Evolutionary conservation across 2,797 vertebrate genomes (phyloP), one percentile per base, ranked within the genome.

Genomic region (Taenioides sp.): DNA sequence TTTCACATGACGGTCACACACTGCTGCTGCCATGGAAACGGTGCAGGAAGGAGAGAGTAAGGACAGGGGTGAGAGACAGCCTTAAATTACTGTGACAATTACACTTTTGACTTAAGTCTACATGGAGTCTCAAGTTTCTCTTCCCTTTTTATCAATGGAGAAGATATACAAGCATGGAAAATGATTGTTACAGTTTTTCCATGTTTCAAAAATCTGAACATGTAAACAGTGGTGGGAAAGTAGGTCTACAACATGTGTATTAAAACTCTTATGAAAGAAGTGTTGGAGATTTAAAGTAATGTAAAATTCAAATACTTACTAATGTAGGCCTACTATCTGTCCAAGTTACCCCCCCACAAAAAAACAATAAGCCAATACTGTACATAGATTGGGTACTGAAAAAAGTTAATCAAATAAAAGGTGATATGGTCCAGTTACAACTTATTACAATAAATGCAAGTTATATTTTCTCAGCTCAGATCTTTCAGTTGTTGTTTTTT

Each of bases 1-100:
- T 90, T 93, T 94, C 94, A 95, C 94, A 94, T 95, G 94, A 95
- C 93, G 92, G 92, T 94, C 94, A 94, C 81, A 92, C 93, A 91
- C 87, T 83, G 9, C 80, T 64, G 92, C 83, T 92, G 86, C 92
- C 78, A 94, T 94, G 91, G 93, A 67, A 92, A 95, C 61, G 61
- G 61, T 7, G 34, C 34, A 63, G 61, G 61, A 63, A 14, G 37
- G 34, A 80, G 86, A 74, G 87, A 82, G 75, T 76, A 78, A 80
- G 69, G 73, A 37, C 55, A 52, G 25, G 49, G 68, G 71, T n/a
- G 70, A 86, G 75, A 73, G 70, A 86, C 75, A 73, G 74, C 68
- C 50, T 80, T 80, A 73, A 78, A 79, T 77, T 69, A 72, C 72
- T 64, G 71, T 73, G 81, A 79, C 77, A 73, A 77, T 78, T 81